These are phyloP conservation scores for Tortrix viridana DNA, from an alignment of 2,888 invertebrate species.

Conservation along the genomic window DNA sequence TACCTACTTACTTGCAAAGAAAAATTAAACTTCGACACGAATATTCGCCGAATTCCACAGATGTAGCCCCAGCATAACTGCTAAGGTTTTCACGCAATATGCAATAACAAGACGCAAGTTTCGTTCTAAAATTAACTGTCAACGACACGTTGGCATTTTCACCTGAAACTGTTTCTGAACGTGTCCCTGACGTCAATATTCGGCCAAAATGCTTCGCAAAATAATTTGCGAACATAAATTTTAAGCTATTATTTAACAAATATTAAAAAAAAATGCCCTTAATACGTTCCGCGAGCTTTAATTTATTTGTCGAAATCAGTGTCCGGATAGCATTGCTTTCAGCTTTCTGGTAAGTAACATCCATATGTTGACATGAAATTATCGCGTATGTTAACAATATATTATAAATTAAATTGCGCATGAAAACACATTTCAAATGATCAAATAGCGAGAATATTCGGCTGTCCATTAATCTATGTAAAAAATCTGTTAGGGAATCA, in stretches of 20 bases:
- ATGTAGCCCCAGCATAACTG: neutral
- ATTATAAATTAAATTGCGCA: slow-evolving; percentile 33
- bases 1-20: too few relatives aligned
- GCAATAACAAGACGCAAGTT: slow-evolving; percentile 26
- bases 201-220: slow-evolving; percentile 30
- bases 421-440: neutral
- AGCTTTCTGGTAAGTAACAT: slow-evolving; percentile 81
- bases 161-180: slow-evolving; percentile 36
- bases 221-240: slow-evolving; percentile 23
- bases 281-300: slow-evolving; percentile 73
- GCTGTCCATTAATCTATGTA: neutral
- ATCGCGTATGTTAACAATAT: slow-evolving; percentile 17
- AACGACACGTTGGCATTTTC: slow-evolving; percentile 29
- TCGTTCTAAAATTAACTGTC: slow-evolving; percentile 26
- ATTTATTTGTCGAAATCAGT: slow-evolving; percentile 78
- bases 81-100: neutral
- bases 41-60: too few relatives aligned
- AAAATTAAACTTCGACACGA: too few relatives aligned
- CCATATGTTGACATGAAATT: slow-evolving; percentile 50
- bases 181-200: slow-evolving; percentile 21
- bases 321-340: slow-evolving; percentile 76
- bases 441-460: neutral
- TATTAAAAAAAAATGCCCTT: slow-evolving; percentile 64
- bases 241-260: slow-evolving; percentile 30
- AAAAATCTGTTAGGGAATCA: neutral